Conservation (phyloP, 2,797 vertebrate genomes). For the Odontamblyopus rebecca region DNA sequence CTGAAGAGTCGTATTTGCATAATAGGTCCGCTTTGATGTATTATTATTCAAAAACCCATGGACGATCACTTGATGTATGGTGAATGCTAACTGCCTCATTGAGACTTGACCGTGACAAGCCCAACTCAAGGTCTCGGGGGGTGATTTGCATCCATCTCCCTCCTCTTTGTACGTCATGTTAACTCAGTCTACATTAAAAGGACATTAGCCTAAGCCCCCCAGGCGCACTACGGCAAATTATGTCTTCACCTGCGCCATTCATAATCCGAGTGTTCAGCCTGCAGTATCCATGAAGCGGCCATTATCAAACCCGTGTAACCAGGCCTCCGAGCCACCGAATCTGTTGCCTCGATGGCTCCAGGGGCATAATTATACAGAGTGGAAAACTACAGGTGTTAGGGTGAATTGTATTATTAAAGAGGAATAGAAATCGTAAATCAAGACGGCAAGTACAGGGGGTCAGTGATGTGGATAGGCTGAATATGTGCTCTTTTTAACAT, state of each 20-base stretch:
- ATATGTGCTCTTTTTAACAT: not conserved
- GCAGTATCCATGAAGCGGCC: not conserved
- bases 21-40: not conserved
- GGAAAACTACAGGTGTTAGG: not conserved
- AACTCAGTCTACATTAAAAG: not conserved
- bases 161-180: not conserved
- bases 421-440: not conserved
- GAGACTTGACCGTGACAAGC: slow-evolving; percentile 1
- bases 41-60: not conserved
- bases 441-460: not conserved
- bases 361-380: not conserved
- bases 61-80: too few relatives aligned
- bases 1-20: too few relatives aligned
- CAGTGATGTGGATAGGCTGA: not conserved
- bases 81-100: not conserved
- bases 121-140: not conserved
- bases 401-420: not conserved
- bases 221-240: not conserved
- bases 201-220: not conserved
- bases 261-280: not conserved
- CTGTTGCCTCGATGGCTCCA: not conserved
- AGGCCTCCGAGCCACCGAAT: not conserved
- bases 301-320: not conserved
- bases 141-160: not conserved
- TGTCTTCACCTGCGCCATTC: not conserved